A percentile compares a stretch with the other conserved stretches of the same genome.
phyloP scores from a whole-genome alignment of 2,888 invertebrate genomes.

The Mythimna pallens region DNA sequence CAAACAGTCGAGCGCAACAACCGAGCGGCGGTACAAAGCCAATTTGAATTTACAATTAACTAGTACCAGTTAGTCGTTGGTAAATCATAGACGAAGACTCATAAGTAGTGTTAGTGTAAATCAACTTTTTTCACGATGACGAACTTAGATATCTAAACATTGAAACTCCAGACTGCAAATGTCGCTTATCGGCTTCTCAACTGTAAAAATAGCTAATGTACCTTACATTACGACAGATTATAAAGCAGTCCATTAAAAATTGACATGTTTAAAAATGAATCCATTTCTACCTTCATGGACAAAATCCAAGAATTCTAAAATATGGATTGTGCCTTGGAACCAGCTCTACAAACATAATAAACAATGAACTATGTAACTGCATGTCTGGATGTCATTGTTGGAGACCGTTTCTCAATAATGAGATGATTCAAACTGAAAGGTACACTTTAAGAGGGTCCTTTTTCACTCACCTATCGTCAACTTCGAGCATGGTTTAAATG shows the following conservation, averaged over 20 bases:
- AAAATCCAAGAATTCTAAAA: background rate
- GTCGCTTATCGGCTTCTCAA: background rate
- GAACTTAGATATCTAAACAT: background rate
- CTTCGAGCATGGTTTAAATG: too few relatives aligned
- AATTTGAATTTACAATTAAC: conserved; percentile 74
- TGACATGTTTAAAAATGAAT: background rate
- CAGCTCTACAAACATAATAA: background rate
- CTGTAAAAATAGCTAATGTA: background rate
- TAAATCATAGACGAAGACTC: conserved; percentile 37
- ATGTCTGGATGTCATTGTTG: background rate
- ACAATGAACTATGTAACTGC: background rate
- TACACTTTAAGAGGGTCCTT: background rate
- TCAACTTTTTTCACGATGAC: conserved; percentile 8
- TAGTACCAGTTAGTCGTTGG: conserved; percentile 65
- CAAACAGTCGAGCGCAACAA: conserved; percentile 50
- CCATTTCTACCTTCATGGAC: background rate
- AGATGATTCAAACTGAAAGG: background rate
- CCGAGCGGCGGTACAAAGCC: conserved; percentile 64
- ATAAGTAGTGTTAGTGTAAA: conserved; percentile 14
- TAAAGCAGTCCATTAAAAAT: background rate
- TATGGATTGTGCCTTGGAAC: background rate
- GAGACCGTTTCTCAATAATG: background rate
- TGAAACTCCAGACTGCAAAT: background rate
- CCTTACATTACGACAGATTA: background rate
- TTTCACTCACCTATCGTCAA: too few relatives aligned